Evolutionary conservation across 2,888 invertebrate species (phyloP), one percentile per base, ranked within the genome.

Genomic region (Ophion costatus): DNA sequence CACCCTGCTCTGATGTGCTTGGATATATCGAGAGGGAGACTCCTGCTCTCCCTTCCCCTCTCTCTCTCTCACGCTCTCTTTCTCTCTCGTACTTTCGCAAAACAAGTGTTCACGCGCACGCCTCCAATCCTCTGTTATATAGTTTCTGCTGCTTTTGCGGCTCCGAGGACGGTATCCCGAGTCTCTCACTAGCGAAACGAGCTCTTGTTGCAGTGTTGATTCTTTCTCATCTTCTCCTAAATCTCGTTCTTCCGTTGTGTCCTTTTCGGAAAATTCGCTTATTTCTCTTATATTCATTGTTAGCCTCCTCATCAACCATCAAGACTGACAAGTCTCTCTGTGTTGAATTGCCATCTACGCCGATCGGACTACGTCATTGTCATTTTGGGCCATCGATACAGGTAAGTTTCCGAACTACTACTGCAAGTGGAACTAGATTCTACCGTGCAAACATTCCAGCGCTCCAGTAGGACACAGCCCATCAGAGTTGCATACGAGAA

Each of bases 1-100:
- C 87, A 88, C 88, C 88, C 83, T 80, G 61, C 84, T 71, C 74
- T 77, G 73, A 20, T 83, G 80, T 85, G 82, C 84, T 86, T 86
- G 75, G 80, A 76, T 84, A 82, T 84, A 86, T 84, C 81, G 81
- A 87, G 83, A 86, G 84, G 78, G 83, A 79, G 77, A 83, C 59
- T 85, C 69, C 74, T 66, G 71, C 83, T 45, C 59, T 24, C 45
- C 7, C 56, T 74, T 38, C 33, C 74, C 22, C 69, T 61, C 71
- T n/a, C 71, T 45, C 64, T 20, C n/a, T 64, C 33, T 69, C 70
- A 33, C 71, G 61, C 76, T 17, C 63, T 51, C 51, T 17, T 14
- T 51, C 51, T 51, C 51, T 38, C 51, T 51, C 3, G 51, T 51
- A 73, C 81, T 81, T 56, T 57, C 33, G 75, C 70, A 69, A 82